phyloP scores from a whole-genome alignment of 1,140 invertebrate genomes.

The Habropoda laboriosa region DNA sequence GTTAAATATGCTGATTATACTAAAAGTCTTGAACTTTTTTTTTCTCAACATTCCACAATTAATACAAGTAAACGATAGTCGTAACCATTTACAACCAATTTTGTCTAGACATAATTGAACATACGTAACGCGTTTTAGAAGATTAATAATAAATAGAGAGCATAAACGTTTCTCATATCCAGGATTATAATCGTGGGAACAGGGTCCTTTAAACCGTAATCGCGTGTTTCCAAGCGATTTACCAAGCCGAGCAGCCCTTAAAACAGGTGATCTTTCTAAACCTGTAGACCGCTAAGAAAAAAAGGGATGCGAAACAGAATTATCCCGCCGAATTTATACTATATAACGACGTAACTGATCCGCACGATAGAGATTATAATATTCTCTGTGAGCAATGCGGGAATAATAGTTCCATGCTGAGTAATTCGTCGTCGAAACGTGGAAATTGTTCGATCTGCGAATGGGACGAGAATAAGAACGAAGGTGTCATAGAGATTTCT shows the following conservation, averaged over 20 bases:
- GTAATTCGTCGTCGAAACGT: background rate
- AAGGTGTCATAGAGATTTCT: conserved; percentile 16
- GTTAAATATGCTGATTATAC: background rate
- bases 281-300: conserved; percentile 50
- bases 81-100: background rate
- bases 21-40: background rate
- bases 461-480: background rate
- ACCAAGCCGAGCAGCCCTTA: conserved; percentile 3
- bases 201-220: conserved; percentile 28
- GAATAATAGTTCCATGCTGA: background rate
- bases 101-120: background rate
- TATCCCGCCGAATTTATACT: conserved; percentile 52
- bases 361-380: background rate
- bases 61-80: background rate
- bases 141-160: conserved; percentile 19
- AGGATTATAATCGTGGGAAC: conserved; percentile 46
- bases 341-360: background rate
- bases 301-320: conserved; percentile 58
- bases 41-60: background rate
- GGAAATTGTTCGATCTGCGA: background rate
- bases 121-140: background rate
- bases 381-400: conserved; percentile 11
- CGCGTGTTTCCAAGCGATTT: background rate
- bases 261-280: conserved; percentile 55
- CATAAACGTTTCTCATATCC: conserved; percentile 32